Percentiles rank a stretch among this genome's conserved stretches.
Conservation (phyloP, 2,888 invertebrate species). For the Cecidostiba fungosa region DNA sequence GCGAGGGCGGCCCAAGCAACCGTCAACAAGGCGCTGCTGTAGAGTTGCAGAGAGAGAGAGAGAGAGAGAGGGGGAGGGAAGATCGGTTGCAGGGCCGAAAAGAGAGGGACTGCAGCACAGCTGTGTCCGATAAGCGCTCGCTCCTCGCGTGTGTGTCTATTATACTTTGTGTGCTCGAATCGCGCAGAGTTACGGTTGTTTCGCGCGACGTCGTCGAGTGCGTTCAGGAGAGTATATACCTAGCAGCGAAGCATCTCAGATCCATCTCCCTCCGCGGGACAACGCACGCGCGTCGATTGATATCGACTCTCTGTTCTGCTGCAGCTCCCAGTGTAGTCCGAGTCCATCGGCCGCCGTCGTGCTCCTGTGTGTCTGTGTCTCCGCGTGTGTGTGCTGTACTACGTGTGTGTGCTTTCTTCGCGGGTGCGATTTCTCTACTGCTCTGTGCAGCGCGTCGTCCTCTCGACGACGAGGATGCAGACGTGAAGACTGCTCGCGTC, state of each 20-base stretch:
- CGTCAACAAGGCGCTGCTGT: background rate
- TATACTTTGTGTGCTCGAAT: background rate
- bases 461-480: background rate
- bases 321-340: background rate
- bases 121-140: background rate
- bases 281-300: slow-evolving; percentile 20
- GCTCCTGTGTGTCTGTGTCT: background rate
- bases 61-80: background rate
- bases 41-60: background rate
- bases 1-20: background rate
- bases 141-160: background rate
- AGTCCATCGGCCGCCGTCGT: background rate
- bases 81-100: background rate
- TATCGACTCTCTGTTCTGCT: background rate
- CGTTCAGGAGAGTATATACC: background rate
- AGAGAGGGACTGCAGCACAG: slow-evolving; percentile 14
- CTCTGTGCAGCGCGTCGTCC: background rate
- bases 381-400: background rate
- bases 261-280: background rate
- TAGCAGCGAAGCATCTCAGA: no score
- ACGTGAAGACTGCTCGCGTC: background rate
- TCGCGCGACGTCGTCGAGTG: background rate
- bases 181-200: background rate
- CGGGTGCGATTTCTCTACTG: background rate
- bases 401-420: background rate